Evolutionary conservation across 2,888 invertebrate genomes (phyloP).

Genomic region (Napeogenes sylphis): DNA sequence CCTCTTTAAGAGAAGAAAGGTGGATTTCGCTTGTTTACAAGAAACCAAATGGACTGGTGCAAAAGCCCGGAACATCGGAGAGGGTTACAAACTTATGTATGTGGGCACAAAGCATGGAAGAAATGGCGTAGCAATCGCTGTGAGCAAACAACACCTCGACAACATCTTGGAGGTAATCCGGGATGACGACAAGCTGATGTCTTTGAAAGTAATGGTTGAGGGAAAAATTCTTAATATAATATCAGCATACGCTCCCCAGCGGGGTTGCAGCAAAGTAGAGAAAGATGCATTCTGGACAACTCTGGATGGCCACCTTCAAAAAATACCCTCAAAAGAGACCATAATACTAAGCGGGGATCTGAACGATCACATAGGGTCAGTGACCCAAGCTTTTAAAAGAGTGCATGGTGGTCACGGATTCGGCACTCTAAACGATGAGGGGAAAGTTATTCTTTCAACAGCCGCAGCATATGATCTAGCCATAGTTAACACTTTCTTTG

Average conservation of each 20-base stretch:
- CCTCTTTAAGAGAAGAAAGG: conserved; percentile 13
- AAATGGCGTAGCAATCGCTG: conserved; percentile 20
- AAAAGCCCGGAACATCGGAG: conserved; percentile 19
- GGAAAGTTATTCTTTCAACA: background rate
- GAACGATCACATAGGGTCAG: too few species aligned
- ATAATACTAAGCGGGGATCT: too few species aligned
- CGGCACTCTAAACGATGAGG: too few species aligned
- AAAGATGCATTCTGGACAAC: conserved; percentile 10
- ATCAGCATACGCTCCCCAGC: conserved; percentile 16
- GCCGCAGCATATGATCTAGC: too few species aligned
- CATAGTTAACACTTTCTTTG: background rate
- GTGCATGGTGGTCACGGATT: too few species aligned
- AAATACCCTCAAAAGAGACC: too few species aligned
- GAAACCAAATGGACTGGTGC: conserved; percentile 13
- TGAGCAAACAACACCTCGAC: conserved; percentile 6
- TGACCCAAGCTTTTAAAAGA: too few species aligned
- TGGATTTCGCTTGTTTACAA: conserved; percentile 13
- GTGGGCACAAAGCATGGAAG: conserved; percentile 9
- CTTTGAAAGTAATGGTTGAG: conserved; percentile 12
- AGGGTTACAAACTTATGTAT: conserved; percentile 21
- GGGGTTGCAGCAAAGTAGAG: conserved; percentile 11
- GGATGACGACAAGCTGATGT: conserved; percentile 11
- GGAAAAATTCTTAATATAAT: conserved; percentile 13
- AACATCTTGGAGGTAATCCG: conserved; percentile 15
- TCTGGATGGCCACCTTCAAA: too few species aligned